Base-by-base conservation (phyloP, 2,113 vertebrate species). In the Heloderma charlesbogerti region DNA sequence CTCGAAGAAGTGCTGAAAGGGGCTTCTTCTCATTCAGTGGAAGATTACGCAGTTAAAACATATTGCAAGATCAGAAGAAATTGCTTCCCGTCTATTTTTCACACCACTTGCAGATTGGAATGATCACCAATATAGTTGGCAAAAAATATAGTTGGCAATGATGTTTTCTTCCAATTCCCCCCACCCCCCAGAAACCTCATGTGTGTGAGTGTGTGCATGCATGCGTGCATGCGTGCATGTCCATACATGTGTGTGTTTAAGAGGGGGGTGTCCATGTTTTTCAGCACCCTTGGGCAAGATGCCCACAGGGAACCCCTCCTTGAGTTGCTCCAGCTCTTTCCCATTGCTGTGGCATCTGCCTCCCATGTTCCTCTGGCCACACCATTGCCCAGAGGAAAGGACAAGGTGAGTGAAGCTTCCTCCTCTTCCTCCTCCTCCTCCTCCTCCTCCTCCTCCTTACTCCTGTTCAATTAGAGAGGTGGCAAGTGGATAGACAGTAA, bases 1-100 rank as follows among this genome's bases (percentile, higher is more conserved):
- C 16, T 8, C 20, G 27, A 45, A 88, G 80, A 92, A 88, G 31
- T 89, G 45, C 31, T 80, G 22, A 69, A 83, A 83, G 87, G 71
- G 29, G 85, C 4, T 83, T 51, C 34, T 48, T 66, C 37, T 89
- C 31, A 25, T 51, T 43, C 60, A 45, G 63, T n/a, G 63, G 57
- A 29, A 1, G n/a, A 75, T 40, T 51, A 45, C n/a, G 2, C 45
- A 48, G 1, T 1, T 91, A 92, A 54, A 82, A 45, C 27, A 75
- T 92, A 83, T 27, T 25, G 82, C 82, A 92, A 22, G 20, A 54
- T n/a, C 75, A 91, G 16, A 82, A 37, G 77, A 8, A 66, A 89
- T 82, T 54, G 71, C 0, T 25, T 5, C 51, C 18, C 60, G 5
- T 34, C 16, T 57, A 57, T 81, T 86, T 85, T 34, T 43, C 18